phyloP scores from a whole-genome alignment of 2,797 vertebrate species.

The Gila robusta region DNA sequence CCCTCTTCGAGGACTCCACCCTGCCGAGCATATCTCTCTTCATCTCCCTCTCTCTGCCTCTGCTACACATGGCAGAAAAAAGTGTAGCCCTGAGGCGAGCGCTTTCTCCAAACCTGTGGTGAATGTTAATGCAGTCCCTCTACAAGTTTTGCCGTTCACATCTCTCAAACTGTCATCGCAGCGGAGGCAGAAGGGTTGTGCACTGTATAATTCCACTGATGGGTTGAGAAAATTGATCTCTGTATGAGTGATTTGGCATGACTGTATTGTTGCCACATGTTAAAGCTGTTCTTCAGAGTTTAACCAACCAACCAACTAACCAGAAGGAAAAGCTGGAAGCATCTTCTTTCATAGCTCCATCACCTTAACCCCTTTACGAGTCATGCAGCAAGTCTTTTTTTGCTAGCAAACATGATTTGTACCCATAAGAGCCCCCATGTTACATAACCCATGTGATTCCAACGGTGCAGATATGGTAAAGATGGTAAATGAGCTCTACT shows the following conservation, averaged over 20 bases:
- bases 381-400: background rate
- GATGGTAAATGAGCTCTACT: constrained; percentile 41
- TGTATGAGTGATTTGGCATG: background rate
- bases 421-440: constrained; percentile 25
- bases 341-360: constrained; percentile 21
- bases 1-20: constrained; percentile 17
- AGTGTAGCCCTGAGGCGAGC: constrained; percentile 50
- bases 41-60: constrained; percentile 42
- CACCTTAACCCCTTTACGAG: constrained; percentile 20
- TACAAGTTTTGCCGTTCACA: constrained; percentile 17
- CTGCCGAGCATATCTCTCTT: constrained; percentile 29
- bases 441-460: constrained; percentile 42
- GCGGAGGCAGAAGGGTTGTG: constrained; percentile 15
- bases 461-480: constrained; percentile 16
- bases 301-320: background rate
- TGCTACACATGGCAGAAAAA: constrained; percentile 36
- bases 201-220: constrained; percentile 21
- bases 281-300: constrained; percentile 13
- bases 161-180: constrained; percentile 43
- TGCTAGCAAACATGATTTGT: constrained; percentile 28
- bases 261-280: background rate
- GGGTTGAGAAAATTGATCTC: constrained; percentile 1
- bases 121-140: constrained; percentile 44
- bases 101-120: constrained; percentile 37
- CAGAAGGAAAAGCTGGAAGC: background rate